These are phyloP conservation scores for Auanema freiburgensis DNA, from an alignment of 2,888 invertebrate genomes.

Conservation along the genomic window DNA sequence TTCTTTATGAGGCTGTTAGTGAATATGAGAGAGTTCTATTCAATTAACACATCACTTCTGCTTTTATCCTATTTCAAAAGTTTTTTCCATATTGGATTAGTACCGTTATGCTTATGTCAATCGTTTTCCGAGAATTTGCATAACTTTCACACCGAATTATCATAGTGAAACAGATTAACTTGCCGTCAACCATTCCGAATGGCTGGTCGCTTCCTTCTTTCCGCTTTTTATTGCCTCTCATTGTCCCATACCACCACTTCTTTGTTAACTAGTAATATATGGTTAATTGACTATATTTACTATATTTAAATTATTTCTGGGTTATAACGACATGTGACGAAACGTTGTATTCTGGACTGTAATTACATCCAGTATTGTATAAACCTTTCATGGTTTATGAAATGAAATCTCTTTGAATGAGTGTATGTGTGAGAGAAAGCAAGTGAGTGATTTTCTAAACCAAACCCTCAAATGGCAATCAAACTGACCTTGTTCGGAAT, in stretches of 20 bases:
- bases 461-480: too few relatives aligned
- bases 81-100: conserved; percentile 1
- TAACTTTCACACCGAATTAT: conserved; percentile 21
- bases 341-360: too few relatives aligned
- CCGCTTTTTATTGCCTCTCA: not conserved
- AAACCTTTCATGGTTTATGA: too few relatives aligned
- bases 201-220: not conserved
- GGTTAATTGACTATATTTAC: too few relatives aligned
- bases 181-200: not conserved
- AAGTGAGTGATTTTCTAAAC: too few relatives aligned
- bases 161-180: conserved; percentile 5
- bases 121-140: conserved; percentile 4
- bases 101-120: not conserved
- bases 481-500: too few relatives aligned
- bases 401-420: too few relatives aligned
- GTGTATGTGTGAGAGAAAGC: too few relatives aligned
- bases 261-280: not conserved
- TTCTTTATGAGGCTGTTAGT: conserved; percentile 16
- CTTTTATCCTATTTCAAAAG: conserved; percentile 5
- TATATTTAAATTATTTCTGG: too few relatives aligned
- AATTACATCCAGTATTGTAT: too few relatives aligned
- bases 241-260: not conserved
- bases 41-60: conserved; percentile 7
- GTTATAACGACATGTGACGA: too few relatives aligned
- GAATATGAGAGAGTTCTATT: conserved; percentile 3